These are phyloP conservation scores for Rhynchomys soricoides DNA, from an alignment of 2,113 vertebrate species.

Conservation along the genomic window DNA sequence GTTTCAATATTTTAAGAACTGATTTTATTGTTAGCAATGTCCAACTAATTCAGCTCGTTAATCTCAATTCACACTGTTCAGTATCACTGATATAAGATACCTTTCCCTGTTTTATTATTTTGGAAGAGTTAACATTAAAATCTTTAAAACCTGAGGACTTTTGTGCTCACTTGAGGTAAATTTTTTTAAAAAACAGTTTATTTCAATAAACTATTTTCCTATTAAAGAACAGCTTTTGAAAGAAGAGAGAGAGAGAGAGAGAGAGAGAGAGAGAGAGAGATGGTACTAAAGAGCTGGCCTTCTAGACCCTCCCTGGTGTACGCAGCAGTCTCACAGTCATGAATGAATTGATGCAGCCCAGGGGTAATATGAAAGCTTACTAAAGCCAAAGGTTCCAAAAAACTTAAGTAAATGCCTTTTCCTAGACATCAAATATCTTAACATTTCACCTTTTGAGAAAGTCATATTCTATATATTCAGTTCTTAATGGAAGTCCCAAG, in stretches of 20 bases:
- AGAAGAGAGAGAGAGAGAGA: not conserved
- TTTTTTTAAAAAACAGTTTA: not conserved
- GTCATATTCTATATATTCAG: not conserved
- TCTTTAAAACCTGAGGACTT: conserved; percentile 25
- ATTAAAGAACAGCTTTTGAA: conserved; percentile 38
- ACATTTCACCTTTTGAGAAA: conserved; percentile 5
- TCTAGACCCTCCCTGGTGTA: not conserved
- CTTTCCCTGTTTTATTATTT: conserved; percentile 39
- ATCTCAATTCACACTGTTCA: conserved; percentile 29
- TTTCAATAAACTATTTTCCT: conserved; percentile 50
- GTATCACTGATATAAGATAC: not conserved
- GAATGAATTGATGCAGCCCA: not conserved
- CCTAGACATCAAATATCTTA: conserved; percentile 18
- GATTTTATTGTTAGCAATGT: conserved; percentile 62
- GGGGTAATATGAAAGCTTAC: not conserved
- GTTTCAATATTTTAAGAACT: conserved; percentile 68
- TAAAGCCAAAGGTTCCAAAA: conserved; percentile 33
- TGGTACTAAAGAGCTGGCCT: not conserved
- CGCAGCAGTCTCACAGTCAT: not conserved
- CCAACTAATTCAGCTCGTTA: conserved; percentile 48
- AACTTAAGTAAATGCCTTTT: conserved; percentile 50
- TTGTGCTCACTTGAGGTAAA: conserved; percentile 13
- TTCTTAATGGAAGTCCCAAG: not conserved
- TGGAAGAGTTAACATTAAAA: not conserved
- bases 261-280: not conserved